Base-by-base conservation (phyloP, 2,113 vertebrate species). In the Serilophus lunatus region DNA sequence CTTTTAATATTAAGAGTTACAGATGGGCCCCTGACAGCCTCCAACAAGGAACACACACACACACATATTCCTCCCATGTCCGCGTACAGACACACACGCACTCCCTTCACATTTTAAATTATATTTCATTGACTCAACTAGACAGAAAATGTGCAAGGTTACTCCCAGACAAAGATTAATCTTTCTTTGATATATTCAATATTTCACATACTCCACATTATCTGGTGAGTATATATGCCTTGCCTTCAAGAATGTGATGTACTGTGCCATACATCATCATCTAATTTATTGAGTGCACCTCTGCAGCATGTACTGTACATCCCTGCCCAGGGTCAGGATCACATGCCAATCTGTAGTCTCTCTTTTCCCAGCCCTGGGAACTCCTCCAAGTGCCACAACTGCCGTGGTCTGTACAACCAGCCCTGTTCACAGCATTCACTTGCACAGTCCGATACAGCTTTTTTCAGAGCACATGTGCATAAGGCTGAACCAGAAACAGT, bases 171-270 rank as follows among this genome's bases (percentile, higher is more conserved):
- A 57, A 92, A 95, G 95, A 97, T 96, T 96, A 96, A 95, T 96
- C 92, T 95, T 51, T 80, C 90, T 84, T 96, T 96, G 90, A 96
- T 95, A 71, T 94, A 96, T 96, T 96, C 93, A 96, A 84, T 96
- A 93, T 86, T 88, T 96, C 92, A 90, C 85, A 95, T 78, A 86
- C 88, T 96, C 80, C 76, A 82, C 95, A 96, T 96, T 95, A 96
- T 95, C 93, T 91, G 89, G 75, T 95, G 93, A 96, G 93, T 97
- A 91, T 97, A 96, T 96, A 96, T 95, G 94, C 93, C 88, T 94
- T 81, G 88, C 90, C 93, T 97, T 97, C 93, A 64, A 56, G 90
- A 88, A 81, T 20, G 76, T 97, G 95, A 97, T 96, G 94, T 93
- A 96, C 92, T 96, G 16, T 45, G 92, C 92, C 85, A 94, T 96